Base-by-base conservation (phyloP, 2,888 invertebrate genomes). In the Megamerina dolium region DNA sequence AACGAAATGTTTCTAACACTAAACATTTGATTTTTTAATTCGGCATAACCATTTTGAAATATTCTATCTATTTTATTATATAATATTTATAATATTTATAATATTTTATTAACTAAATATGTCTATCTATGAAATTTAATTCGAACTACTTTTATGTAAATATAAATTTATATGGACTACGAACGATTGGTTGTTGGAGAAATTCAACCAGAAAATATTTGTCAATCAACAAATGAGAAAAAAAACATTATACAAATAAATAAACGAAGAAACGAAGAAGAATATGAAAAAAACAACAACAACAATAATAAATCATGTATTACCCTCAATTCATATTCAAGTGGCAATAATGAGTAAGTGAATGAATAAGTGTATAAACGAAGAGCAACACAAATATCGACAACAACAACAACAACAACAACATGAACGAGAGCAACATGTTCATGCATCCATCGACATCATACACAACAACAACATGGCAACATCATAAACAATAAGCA, bases 281-380 rank as follows among this genome's bases (percentile, higher is more conserved):
- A 6, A 8, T 23, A 23, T 8, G 10, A 8, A 8, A 23, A 23
- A 23, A 10, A 23, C 23, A 8, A 10, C 10, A 23, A 23, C 23
- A 34, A 19, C 16, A 19, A 12, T 13, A 18, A 32, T 31, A 41
- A 39, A 46, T 43, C 41, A 51, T 38, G 41, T 48, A 43, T 41
- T 45, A 46, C 30, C 47, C 45, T 50, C 52, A 51, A 51, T 43
- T 49, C 50, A 49, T 48, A 46, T 35, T 49, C 38, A 51, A 52
- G 50, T 49, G 33, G 41, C 31, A 49, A 49, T 44, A 47, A 49
- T 49, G 41, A 37, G 39, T 37, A 43, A 29, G 35, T 45, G 45
- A 36, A 32, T 49, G 41, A 37, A 41, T 37, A 43, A 29, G 35
- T 45, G 45, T 33, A 32, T 8, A 38, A 30, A 34, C 13, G 23